Conservation (phyloP, 2,888 invertebrate species). For the Hypercompe scribonia region DNA sequence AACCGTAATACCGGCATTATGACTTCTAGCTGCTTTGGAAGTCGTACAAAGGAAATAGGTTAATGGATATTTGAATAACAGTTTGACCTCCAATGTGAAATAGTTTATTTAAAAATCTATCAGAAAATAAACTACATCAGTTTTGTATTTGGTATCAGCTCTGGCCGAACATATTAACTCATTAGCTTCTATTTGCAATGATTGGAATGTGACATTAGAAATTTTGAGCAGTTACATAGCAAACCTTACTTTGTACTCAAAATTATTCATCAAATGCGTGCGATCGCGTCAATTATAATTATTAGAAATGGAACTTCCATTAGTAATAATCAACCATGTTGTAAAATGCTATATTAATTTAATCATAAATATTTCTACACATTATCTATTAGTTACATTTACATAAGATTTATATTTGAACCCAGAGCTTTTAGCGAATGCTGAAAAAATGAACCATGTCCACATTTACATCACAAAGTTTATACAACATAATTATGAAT, state of each 20-base stretch:
- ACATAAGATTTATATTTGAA: conserved; percentile 62
- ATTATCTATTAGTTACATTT: conserved; percentile 65
- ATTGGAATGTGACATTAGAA: conserved; percentile 77
- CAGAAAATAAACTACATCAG: conserved; percentile 78
- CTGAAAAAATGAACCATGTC: conserved; percentile 62
- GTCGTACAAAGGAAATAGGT: conserved; percentile 30
- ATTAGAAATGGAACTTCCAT: conserved; percentile 58
- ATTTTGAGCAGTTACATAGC: conserved; percentile 56
- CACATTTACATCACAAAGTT: conserved; percentile 64
- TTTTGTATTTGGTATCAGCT: conserved; percentile 81
- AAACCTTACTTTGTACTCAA: conserved; percentile 64
- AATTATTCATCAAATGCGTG: conserved; percentile 55
- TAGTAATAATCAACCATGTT: conserved; percentile 69
- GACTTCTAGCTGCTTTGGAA: neutral
- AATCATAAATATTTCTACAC: conserved; percentile 78
- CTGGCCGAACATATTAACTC: conserved; percentile 66
- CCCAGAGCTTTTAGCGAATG: conserved; percentile 67
- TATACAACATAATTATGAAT: conserved; percentile 54
- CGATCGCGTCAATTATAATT: conserved; percentile 49
- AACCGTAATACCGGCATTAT: neutral
- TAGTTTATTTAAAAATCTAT: conserved; percentile 75
- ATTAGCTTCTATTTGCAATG: conserved; percentile 59
- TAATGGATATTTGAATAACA: conserved; percentile 44
- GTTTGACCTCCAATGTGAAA: conserved; percentile 58
- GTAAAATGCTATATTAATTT: conserved; percentile 73